Conservation (phyloP, 1,140 invertebrate species). For the Cheumatopsyche charites region DNA sequence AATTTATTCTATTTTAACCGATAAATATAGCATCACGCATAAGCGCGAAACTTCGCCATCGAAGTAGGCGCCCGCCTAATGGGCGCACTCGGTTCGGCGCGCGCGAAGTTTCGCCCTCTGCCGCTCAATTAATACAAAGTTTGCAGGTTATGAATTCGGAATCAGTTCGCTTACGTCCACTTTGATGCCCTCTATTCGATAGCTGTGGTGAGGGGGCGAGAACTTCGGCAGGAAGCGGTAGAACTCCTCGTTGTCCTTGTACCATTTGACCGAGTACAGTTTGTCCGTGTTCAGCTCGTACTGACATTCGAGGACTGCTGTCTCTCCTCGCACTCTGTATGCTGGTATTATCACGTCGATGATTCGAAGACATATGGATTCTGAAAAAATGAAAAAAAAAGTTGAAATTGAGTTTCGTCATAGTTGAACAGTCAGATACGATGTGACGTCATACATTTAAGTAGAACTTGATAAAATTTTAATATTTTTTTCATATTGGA, state of each 20-base stretch:
- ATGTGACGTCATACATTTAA: too few relatives aligned
- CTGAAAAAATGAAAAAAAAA: slow-evolving; percentile 47
- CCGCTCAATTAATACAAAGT: not conserved
- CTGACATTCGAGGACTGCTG: slow-evolving; percentile 71
- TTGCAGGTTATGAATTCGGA: not conserved
- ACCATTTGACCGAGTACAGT: slow-evolving; percentile 78
- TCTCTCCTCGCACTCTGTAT: slow-evolving; percentile 68
- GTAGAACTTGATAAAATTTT: too few relatives aligned
- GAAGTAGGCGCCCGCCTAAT: too few relatives aligned
- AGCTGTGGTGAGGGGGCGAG: slow-evolving; percentile 63
- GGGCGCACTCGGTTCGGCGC: too few relatives aligned
- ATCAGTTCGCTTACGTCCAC: slow-evolving; percentile 66
- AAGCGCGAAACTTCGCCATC: not conserved
- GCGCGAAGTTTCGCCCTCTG: too few relatives aligned
- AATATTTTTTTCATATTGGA: too few relatives aligned
- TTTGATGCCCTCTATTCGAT: slow-evolving; percentile 67
- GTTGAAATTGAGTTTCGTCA: too few relatives aligned
- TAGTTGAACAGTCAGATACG: too few relatives aligned
- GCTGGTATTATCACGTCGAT: slow-evolving; percentile 68
- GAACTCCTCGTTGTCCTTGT: slow-evolving; percentile 81
- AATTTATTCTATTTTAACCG: too few relatives aligned
- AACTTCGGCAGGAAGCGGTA: slow-evolving; percentile 71
- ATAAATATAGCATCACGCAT: not conserved
- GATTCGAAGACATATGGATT: slow-evolving; percentile 58
- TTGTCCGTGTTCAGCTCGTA: slow-evolving; percentile 68